Evolutionary conservation across 2,888 invertebrate species (phyloP).

Genomic region (Leptinotarsa peninsularis): DNA sequence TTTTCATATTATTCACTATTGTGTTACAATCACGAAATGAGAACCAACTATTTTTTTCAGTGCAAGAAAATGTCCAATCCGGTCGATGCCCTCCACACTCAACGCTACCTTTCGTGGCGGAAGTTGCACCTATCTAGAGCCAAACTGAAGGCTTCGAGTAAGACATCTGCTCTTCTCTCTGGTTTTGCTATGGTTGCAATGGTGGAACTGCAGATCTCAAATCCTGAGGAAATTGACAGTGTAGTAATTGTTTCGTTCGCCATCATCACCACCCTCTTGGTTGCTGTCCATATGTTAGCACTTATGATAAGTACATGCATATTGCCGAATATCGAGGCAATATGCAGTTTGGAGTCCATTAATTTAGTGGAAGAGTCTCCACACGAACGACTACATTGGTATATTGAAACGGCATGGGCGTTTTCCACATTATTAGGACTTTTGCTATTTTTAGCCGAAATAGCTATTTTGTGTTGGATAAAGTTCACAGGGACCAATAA

Average conservation of each 20-base stretch:
- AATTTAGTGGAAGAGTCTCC: constrained; percentile 89
- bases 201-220: constrained; percentile 93
- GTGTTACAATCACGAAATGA: no score
- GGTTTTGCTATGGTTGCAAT: constrained; percentile 99
- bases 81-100: constrained; percentile 81
- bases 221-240: constrained; percentile 79
- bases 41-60: constrained; percentile 43
- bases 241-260: constrained; percentile 92
- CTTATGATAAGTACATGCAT: constrained; percentile 99
- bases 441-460: constrained; percentile 92
- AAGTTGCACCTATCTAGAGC: constrained; percentile 95
- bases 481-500: constrained; percentile 90
- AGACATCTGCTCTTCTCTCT: constrained; percentile 95
- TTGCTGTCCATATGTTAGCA: constrained; percentile 95
- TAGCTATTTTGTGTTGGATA: constrained; percentile 96
- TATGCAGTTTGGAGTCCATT: constrained; percentile 91
- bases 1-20: no score
- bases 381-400: constrained; percentile 90
- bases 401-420: constrained; percentile 98
- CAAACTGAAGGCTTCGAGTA: constrained; percentile 97
- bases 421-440: constrained; percentile 96
- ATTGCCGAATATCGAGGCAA: constrained; percentile 97
- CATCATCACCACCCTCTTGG: constrained; percentile 93
- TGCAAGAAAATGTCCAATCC: constrained; percentile 77
- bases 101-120: constrained; percentile 89